These are phyloP conservation scores for Hyalella azteca DNA, from an alignment of 2,888 invertebrate genomes.

Conservation along the genomic window DNA sequence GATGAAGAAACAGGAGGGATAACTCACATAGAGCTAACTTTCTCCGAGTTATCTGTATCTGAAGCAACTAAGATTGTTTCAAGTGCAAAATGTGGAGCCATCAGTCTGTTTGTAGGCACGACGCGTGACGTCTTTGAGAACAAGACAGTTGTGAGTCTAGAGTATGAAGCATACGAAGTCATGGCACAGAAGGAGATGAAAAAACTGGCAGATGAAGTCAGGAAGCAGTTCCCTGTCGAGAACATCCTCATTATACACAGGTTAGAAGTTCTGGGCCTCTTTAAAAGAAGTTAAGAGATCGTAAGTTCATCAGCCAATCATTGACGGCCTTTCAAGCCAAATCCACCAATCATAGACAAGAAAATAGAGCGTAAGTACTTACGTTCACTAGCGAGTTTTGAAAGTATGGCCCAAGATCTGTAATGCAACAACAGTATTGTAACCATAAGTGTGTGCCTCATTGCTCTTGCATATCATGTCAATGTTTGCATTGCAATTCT, in stretches of 20 bases:
- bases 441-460: no score
- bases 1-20: not conserved
- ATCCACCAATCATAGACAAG: no score
- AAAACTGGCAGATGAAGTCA: slow-evolving; percentile 75
- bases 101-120: slow-evolving; percentile 87
- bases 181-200: slow-evolving; percentile 88
- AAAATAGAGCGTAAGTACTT: no score
- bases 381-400: no score
- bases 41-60: not conserved
- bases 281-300: no score
- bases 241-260: slow-evolving; percentile 88
- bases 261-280: no score
- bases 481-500: no score
- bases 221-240: slow-evolving; percentile 77
- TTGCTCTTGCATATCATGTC: no score
- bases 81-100: slow-evolving; percentile 81
- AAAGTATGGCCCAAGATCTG: no score
- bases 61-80: slow-evolving; percentile 62
- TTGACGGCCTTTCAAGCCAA: no score
- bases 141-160: slow-evolving; percentile 81
- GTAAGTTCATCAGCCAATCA: no score
- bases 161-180: slow-evolving; percentile 91
- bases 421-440: no score
- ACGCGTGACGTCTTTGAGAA: slow-evolving; percentile 78
- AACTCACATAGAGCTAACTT: slow-evolving; percentile 61